These are phyloP conservation scores for Siderastrea siderea DNA, from an alignment of 92 coral and sea anemone genomes.

Conservation along the genomic window DNA sequence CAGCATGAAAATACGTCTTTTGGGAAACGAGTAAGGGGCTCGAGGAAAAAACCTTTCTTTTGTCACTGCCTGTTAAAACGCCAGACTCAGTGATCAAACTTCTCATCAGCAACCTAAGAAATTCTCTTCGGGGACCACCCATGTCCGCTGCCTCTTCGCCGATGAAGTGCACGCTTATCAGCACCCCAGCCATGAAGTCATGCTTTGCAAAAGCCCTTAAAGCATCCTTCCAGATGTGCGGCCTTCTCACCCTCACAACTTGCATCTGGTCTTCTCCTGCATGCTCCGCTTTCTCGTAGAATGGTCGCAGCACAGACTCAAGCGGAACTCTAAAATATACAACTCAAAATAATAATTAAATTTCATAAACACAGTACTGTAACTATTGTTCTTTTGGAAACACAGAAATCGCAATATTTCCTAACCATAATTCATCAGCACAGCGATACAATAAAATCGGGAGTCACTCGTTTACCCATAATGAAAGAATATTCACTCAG, in stretches of 20 bases:
- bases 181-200: conserved; percentile 15
- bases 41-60: conserved; percentile 35
- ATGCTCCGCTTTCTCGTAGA: conserved; percentile 8
- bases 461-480: too few relatives aligned
- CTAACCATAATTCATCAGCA: too few relatives aligned
- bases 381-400: neutral
- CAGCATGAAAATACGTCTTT: conserved; percentile 35
- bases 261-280: conserved; percentile 20
- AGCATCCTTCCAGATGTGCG: conserved; percentile 57
- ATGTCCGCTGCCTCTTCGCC: conserved; percentile 54
- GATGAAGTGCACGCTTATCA: conserved; percentile 42
- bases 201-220: conserved; percentile 39
- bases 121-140: conserved; percentile 62
- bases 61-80: conserved; percentile 49
- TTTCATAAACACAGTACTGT: neutral
- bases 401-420: too few relatives aligned
- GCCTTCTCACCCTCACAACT: conserved; percentile 46
- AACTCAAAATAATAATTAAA: neutral
- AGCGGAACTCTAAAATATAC: conserved; percentile 24
- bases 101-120: conserved; percentile 47
- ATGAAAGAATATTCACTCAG: too few relatives aligned
- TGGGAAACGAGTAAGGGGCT: conserved; percentile 38
- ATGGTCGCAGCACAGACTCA: conserved; percentile 23
- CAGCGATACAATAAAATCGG: too few relatives aligned
- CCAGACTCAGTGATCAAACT: conserved; percentile 42